phyloP scores from a whole-genome alignment of 2,888 invertebrate genomes.

The Troides oblongomaculatus region DNA sequence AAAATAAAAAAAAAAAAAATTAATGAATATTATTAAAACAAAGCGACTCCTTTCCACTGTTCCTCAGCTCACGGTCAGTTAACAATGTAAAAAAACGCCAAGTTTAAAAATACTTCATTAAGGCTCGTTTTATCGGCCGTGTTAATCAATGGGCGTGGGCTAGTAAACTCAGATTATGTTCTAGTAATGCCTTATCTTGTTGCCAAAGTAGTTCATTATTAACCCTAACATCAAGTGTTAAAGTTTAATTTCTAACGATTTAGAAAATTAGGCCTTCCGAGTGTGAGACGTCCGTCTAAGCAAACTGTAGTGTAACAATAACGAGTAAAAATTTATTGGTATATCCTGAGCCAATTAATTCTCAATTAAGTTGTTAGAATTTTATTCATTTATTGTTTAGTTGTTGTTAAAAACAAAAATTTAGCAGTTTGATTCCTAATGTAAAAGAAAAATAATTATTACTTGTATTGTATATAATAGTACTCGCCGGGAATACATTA shows the following conservation, averaged over 20 bases:
- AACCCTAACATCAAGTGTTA: conserved; percentile 31
- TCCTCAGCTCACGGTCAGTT: conserved; percentile 49
- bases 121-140: conserved; percentile 65
- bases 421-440: conserved; percentile 21
- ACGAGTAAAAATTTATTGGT: conserved; percentile 63
- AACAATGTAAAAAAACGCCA: conserved; percentile 71
- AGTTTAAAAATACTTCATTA: conserved; percentile 74
- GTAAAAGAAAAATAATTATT: neutral
- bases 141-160: conserved; percentile 73
- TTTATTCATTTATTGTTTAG: conserved; percentile 32
- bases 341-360: conserved; percentile 65
- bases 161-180: conserved; percentile 52
- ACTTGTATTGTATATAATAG: too few species aligned
- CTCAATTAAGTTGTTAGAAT: conserved; percentile 58
- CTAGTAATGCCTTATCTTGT: conserved; percentile 38
- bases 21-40: neutral
- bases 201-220: conserved; percentile 24
- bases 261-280: conserved; percentile 4
- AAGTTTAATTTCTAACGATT: conserved; percentile 34
- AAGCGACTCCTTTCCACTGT: conserved; percentile 33
- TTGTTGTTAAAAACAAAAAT: conserved; percentile 29
- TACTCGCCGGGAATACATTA: too few species aligned
- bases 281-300: conserved; percentile 42
- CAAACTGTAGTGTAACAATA: conserved; percentile 63
- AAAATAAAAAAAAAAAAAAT: neutral